Evolutionary conservation across 2,888 invertebrate species (phyloP).

Genomic region (Pachliopta kotzebuea): DNA sequence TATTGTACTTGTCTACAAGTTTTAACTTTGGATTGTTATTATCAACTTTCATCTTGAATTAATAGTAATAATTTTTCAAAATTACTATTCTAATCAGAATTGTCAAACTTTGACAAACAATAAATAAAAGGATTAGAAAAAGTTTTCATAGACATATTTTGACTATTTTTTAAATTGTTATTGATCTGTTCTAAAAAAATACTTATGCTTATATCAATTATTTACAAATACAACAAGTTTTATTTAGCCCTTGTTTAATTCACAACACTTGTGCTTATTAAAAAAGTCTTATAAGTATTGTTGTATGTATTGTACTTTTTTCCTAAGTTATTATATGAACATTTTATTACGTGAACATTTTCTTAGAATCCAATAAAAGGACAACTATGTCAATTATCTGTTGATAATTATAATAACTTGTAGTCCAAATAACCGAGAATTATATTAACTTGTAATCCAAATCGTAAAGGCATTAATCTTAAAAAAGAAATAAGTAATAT

Average conservation of each 20-base stretch:
- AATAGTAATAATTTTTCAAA: background rate
- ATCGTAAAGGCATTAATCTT: background rate
- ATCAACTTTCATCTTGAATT: conserved; percentile 8
- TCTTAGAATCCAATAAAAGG: too few relatives aligned
- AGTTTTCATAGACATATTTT: background rate
- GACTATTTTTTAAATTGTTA: background rate
- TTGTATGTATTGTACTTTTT: too few relatives aligned
- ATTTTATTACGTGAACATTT: too few relatives aligned
- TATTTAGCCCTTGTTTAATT: too few relatives aligned
- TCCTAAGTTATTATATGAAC: too few relatives aligned
- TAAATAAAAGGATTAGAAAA: background rate
- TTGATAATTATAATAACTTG: too few relatives aligned
- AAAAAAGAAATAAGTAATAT: background rate
- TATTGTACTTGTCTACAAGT: conserved; percentile 45
- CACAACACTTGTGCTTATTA: too few relatives aligned
- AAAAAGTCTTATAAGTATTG: too few relatives aligned
- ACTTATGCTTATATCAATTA: too few relatives aligned
- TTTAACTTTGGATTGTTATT: conserved; percentile 36
- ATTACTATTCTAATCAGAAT: conserved; percentile 1
- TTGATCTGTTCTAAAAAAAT: background rate
- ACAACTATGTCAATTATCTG: too few relatives aligned
- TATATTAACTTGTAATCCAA: background rate
- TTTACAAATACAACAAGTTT: too few relatives aligned
- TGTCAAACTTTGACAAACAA: conserved; percentile 23
- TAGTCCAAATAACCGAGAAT: too few relatives aligned